Conservation (phyloP, 2,888 invertebrate species). For the Caenorhabditis sp. region DNA sequence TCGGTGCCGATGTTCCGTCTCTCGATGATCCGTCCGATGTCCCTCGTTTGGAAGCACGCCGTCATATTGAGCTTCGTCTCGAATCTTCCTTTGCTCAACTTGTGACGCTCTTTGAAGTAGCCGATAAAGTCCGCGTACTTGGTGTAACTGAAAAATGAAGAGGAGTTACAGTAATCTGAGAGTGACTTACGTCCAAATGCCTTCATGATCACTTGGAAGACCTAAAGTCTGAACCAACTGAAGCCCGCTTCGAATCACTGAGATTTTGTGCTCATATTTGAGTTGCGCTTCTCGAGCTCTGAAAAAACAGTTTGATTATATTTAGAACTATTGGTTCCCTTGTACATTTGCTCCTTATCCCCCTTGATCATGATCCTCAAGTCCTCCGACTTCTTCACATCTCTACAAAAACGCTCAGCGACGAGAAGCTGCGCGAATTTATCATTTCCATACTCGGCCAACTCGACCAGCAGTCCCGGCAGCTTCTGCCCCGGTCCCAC, state of each 20-base stretch:
- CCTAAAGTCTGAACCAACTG: background rate
- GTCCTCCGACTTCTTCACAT: background rate
- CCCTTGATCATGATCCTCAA: background rate
- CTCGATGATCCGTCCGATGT: background rate
- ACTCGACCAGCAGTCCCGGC: background rate
- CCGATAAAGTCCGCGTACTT: constrained; percentile 5
- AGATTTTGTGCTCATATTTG: background rate
- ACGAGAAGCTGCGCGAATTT: background rate
- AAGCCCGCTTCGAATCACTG: background rate
- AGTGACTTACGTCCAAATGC: constrained; percentile 1
- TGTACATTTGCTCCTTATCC: background rate
- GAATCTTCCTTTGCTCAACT: background rate
- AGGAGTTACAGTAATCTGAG: background rate
- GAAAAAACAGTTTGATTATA: background rate
- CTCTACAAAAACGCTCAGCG: background rate
- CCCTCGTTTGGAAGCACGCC: background rate
- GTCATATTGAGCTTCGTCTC: background rate
- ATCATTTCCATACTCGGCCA: background rate
- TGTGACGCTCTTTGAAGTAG: background rate
- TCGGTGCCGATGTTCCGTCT: background rate
- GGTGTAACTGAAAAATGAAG: background rate
- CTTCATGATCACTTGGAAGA: background rate
- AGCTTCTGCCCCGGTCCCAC: background rate
- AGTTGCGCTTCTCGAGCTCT: background rate
- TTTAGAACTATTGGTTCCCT: background rate